These are phyloP conservation scores for Eurosta solidaginis DNA, from an alignment of 1,140 invertebrate species.

Conservation along the genomic window DNA sequence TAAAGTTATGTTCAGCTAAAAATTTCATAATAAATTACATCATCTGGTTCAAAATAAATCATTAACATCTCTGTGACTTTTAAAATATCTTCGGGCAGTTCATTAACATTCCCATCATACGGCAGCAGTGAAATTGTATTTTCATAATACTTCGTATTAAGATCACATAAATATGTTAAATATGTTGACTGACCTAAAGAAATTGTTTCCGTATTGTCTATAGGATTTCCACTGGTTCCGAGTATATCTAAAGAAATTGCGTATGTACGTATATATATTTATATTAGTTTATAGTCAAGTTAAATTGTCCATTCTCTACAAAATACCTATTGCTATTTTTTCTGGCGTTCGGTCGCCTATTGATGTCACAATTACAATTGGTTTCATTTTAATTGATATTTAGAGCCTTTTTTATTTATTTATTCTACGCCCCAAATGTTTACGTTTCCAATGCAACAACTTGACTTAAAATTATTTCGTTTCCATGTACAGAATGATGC, in stretches of 20 bases:
- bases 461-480: neutral
- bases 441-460: neutral
- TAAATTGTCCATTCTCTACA: neutral
- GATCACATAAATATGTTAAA: neutral
- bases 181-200: neutral
- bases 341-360: neutral
- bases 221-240: neutral
- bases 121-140: conserved; percentile 8
- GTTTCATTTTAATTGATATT: neutral
- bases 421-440: neutral
- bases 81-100: neutral
- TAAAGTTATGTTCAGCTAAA: neutral
- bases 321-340: neutral
- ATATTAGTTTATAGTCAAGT: neutral
- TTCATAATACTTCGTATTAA: conserved; percentile 32
- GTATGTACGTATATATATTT: neutral
- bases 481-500: neutral
- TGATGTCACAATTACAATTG: neutral
- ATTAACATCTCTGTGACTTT: neutral
- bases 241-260: neutral
- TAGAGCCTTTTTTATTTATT: neutral
- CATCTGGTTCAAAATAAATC: neutral
- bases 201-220: neutral
- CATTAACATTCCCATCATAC: neutral
- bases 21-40: neutral